Percentiles rank a stretch among this genome's conserved stretches.
Evolutionary conservation across 2,888 invertebrate genomes (phyloP).

Genomic region (Macrophya alboannulata): DNA sequence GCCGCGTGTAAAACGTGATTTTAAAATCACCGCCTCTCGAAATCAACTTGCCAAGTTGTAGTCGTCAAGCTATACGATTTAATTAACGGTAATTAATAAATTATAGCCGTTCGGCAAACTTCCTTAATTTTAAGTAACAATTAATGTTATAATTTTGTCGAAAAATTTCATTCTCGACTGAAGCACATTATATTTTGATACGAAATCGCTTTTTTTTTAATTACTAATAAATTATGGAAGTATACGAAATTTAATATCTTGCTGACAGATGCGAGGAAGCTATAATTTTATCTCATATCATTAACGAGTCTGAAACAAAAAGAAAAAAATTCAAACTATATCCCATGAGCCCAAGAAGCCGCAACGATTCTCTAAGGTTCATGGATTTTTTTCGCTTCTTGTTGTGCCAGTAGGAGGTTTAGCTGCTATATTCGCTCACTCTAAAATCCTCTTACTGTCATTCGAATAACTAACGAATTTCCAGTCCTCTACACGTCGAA

Average conservation of each 20-base stretch:
- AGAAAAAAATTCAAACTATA: not conserved
- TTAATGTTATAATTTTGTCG: not conserved
- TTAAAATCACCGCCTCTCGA: not conserved
- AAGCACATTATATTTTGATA: not conserved
- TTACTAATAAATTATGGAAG: not conserved
- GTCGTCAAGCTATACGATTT: not conserved
- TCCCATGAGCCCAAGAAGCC: not conserved
- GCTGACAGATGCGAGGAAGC: not conserved
- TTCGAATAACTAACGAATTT: not conserved
- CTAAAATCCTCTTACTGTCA: not conserved
- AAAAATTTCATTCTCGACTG: not conserved
- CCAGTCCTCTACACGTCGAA: not conserved
- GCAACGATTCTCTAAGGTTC: not conserved
- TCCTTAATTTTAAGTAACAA: not conserved
- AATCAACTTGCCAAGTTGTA: not conserved
- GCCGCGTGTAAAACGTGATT: not conserved
- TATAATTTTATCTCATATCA: not conserved
- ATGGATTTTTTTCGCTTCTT: not conserved
- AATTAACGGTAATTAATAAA: not conserved
- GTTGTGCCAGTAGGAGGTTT: not conserved
- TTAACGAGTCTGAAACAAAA: not conserved
- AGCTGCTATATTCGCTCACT: not conserved
- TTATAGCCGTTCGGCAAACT: not conserved
- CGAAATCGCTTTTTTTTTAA: constrained; percentile 5
- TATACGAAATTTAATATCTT: not conserved